phyloP scores from a whole-genome alignment of 2,888 invertebrate genomes.

The Eristalinus sepulchralis region DNA sequence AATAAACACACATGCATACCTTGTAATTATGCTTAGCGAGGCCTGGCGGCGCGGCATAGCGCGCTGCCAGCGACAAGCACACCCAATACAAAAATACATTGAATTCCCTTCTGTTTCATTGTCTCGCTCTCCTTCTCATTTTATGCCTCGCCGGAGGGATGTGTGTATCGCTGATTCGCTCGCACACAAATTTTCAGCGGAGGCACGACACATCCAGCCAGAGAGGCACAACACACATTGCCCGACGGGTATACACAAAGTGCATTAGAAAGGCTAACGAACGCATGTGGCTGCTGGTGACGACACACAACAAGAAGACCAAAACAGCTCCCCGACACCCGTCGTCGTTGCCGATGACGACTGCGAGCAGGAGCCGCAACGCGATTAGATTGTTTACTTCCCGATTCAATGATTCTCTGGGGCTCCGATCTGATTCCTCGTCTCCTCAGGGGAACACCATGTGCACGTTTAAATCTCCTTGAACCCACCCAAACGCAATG shows the following conservation, averaged over 20 bases:
- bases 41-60: not conserved
- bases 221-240: not conserved
- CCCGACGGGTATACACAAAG: constrained; percentile 7
- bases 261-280: constrained; percentile 61
- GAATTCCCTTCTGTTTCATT: constrained; percentile 36
- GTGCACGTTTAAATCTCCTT: constrained; percentile 44
- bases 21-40: constrained; percentile 36
- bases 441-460: not conserved
- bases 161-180: constrained; percentile 5
- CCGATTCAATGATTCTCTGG: constrained; percentile 40
- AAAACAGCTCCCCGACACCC: not conserved
- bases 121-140: not conserved
- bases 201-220: constrained; percentile 15
- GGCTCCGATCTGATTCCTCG: not conserved
- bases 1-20: constrained; percentile 39
- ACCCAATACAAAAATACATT: constrained; percentile 16
- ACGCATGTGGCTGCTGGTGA: constrained; percentile 25
- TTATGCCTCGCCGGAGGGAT: not conserved
- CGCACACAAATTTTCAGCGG: constrained; percentile 10
- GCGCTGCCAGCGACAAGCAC: constrained; percentile 6
- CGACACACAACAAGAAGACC: not conserved
- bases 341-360: constrained; percentile 7
- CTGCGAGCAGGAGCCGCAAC: constrained; percentile 5
- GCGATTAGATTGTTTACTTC: constrained; percentile 56
- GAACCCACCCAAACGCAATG: constrained; percentile 24